These are phyloP conservation scores for Triops cancriformis DNA, from an alignment of 1,140 invertebrate genomes.

Conservation along the genomic window DNA sequence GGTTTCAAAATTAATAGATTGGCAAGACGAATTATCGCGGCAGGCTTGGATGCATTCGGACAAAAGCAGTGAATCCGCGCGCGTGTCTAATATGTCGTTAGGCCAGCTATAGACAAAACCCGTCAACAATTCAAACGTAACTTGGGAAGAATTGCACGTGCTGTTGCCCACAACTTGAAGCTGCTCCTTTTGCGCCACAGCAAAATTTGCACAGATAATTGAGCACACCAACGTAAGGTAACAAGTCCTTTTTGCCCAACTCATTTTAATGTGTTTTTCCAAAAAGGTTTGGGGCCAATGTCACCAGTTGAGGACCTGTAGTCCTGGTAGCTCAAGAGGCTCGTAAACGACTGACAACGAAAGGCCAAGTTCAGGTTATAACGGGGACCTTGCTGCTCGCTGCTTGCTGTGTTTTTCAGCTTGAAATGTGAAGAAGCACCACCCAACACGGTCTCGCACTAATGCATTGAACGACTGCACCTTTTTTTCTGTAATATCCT, in stretches of 20 bases:
- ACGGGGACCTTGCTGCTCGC: conserved; percentile 6
- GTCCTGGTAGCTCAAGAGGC: not conserved
- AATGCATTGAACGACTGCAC: conserved; percentile 4
- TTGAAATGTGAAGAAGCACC: conserved; percentile 1
- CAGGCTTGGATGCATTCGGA: conserved; percentile 44
- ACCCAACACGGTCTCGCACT: not conserved
- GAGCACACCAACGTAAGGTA: not conserved
- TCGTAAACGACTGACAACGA: not conserved
- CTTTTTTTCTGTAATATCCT: not conserved
- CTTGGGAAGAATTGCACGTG: conserved; percentile 31
- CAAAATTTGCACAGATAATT: not conserved
- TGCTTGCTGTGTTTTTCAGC: not conserved
- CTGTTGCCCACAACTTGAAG: not conserved
- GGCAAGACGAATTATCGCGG: conserved; percentile 39
- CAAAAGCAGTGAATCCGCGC: conserved; percentile 43
- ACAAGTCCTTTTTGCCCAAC: not conserved
- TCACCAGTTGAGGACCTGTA: not conserved
- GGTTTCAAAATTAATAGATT: conserved; percentile 47
- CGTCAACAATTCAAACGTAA: conserved; percentile 45
- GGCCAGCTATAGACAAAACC: conserved; percentile 45
- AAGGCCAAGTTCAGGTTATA: conserved; percentile 13
- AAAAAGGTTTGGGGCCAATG: not conserved
- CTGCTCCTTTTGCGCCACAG: not conserved
- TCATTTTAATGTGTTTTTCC: not conserved
- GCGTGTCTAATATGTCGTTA: conserved; percentile 41